A percentile compares a stretch with the other conserved stretches of the same genome.
Evolutionary conservation across 2,888 invertebrate genomes (phyloP).

Genomic region (Drosophila parthenogenetica): DNA sequence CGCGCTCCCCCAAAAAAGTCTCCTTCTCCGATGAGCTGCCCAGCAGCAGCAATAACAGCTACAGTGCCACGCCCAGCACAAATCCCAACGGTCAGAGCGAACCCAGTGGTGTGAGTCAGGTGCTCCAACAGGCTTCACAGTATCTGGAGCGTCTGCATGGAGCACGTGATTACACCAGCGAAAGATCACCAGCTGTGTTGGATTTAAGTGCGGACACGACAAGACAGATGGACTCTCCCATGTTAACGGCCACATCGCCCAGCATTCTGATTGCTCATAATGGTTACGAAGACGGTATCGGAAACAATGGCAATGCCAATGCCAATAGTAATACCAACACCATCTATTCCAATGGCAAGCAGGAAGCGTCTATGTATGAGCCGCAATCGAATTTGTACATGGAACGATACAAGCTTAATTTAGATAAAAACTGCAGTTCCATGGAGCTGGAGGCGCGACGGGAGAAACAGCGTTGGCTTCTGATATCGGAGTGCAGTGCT

Average conservation of each 20-base stretch:
- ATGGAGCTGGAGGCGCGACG: conserved; percentile 85
- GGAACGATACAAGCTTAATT: conserved; percentile 83
- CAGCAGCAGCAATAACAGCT: conserved; percentile 37
- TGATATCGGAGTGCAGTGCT: conserved; percentile 85
- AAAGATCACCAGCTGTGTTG: conserved; percentile 56
- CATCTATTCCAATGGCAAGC: conserved; percentile 45
- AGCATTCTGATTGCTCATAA: conserved; percentile 59
- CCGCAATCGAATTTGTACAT: conserved; percentile 81
- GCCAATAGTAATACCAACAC: not conserved
- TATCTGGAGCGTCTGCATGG: conserved; percentile 84
- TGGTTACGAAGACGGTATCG: not conserved
- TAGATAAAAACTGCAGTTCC: conserved; percentile 84
- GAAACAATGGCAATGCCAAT: conserved; percentile 13
- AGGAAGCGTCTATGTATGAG: conserved; percentile 71
- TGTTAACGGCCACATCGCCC: conserved; percentile 31
- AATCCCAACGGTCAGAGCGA: conserved; percentile 28
- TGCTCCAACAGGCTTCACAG: conserved; percentile 79
- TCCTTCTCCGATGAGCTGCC: conserved; percentile 85
- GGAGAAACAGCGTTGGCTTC: conserved; percentile 85
- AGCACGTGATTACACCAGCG: conserved; percentile 46
- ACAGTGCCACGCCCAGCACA: conserved; percentile 39
- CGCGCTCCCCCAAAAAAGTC: conserved; percentile 84
- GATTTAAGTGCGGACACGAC: conserved; percentile 49
- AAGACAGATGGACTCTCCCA: conserved; percentile 22
- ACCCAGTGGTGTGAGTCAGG: conserved; percentile 74